Evolutionary conservation across 2,797 vertebrate species (phyloP).

Genomic region (Acropternis orthonyx): DNA sequence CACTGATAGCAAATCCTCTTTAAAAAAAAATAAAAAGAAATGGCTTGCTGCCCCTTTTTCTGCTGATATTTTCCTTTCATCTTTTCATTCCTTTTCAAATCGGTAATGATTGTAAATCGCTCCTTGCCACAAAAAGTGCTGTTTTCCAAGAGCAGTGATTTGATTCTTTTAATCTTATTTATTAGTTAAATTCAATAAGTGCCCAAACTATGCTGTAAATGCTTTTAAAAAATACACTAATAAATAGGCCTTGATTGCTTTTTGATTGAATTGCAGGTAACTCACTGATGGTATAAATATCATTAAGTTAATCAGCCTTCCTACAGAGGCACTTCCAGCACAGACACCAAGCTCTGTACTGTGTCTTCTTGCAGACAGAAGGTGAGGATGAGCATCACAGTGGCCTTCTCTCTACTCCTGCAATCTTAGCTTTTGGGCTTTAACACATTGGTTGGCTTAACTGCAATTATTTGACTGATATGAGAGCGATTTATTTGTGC

Average conservation of each 20-base stretch:
- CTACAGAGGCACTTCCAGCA: fast-evolving
- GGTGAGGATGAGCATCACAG: not conserved
- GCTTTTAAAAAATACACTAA: conserved; percentile 8
- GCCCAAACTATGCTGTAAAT: not conserved
- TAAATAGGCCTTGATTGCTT: conserved; percentile 28
- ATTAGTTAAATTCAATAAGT: conserved; percentile 45
- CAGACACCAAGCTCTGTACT: not conserved
- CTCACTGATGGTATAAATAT: not conserved
- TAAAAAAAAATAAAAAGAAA: not conserved
- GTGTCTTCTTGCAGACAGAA: not conserved
- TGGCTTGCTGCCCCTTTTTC: not conserved
- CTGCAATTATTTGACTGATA: not conserved
- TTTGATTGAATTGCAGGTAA: conserved; percentile 41
- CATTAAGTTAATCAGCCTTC: not conserved
- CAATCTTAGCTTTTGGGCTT: not conserved
- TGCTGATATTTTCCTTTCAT: conserved; percentile 54
- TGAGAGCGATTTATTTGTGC: not conserved
- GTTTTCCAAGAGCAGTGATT: not conserved
- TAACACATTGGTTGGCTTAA: not conserved
- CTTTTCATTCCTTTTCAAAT: conserved; percentile 52
- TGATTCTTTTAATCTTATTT: conserved; percentile 36
- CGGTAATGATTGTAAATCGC: not conserved
- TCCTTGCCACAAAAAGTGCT: not conserved
- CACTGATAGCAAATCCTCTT: not conserved
- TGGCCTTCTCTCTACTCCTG: not conserved